Conservation (phyloP, 2,113 vertebrate genomes). For the Oncorhynchus mykiss region DNA sequence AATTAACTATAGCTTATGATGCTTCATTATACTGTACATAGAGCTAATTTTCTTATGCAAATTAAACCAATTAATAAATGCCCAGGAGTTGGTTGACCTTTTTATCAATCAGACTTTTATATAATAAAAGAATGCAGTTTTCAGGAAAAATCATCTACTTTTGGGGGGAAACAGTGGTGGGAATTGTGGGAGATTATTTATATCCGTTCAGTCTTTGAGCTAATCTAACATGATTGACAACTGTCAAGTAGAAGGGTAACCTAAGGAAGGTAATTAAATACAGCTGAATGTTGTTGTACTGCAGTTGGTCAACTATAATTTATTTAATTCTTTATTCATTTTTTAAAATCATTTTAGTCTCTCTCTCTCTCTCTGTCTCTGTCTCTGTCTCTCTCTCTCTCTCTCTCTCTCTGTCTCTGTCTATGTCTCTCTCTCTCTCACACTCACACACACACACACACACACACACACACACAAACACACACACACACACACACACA, state of each 20-base stretch:
- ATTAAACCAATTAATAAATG: conserved; percentile 54
- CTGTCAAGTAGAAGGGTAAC: background rate
- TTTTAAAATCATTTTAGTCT: too few species aligned
- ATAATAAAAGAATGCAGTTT: conserved; percentile 12
- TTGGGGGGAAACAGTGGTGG: conserved; percentile 11
- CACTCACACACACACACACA: too few species aligned
- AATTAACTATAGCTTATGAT: conserved; percentile 50
- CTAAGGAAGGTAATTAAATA: background rate
- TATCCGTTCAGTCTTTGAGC: background rate
- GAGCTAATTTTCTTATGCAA: conserved; percentile 58
- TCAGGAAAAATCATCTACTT: conserved; percentile 31
- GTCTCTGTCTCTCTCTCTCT: too few species aligned
- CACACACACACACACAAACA: too few species aligned
- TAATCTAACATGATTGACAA: background rate
- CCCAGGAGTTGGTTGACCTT: conserved; percentile 45
- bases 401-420: too few species aligned
- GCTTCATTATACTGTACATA: conserved; percentile 51
- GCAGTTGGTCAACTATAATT: too few species aligned
- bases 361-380: too few species aligned
- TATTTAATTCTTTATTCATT: too few species aligned
- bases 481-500: too few species aligned
- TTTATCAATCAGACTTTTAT: conserved; percentile 26
- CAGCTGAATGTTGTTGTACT: background rate
- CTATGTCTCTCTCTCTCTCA: too few species aligned
- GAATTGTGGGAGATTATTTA: background rate